Base-by-base conservation (phyloP, 35 echinoderm and acorn worm species). In the Anneissia japonica region DNA sequence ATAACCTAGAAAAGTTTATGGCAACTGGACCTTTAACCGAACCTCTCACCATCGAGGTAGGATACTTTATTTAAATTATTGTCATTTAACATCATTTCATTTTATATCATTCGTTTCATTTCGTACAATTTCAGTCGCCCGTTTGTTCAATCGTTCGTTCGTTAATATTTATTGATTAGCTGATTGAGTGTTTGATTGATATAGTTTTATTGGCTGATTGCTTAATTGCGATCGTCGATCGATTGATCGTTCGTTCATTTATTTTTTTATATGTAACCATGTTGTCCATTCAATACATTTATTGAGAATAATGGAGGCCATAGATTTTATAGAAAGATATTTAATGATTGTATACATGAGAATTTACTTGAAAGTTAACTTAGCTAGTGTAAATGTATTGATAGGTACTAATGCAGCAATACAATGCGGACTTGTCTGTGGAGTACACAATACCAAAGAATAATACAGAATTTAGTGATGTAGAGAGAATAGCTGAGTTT, bases 401-500 rank as follows among this genome's bases (percentile, higher is more conserved):
- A 33, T 78, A 35, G 32, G 76, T 35, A 16, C 36, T 78, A 13
- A 35, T 35, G 76, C 32, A 35, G 12, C 32, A 78, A 26, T 32
- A 90, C 23, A 90, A 86, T 72, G 83, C 92, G 35, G 92, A 88
- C 30, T 74, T 94, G 32, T 34, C 80, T 19, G 92, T 89, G 55
- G 81, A 93, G 31, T 97, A 97, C 85, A 92, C 91, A 36, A 74
- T 97, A 17, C 91, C 94, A 9, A 97, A 93, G 75, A 78, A 80
- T 1, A 43, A 31, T 0, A 93, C 90, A 43, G 73, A 88, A 46
- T n/a, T n/a, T n/a, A n/a, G n/a, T n/a, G 90, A 77, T 23, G 37
- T 80, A 34, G 38, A 75, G 0, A 39, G 34, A 74, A 84, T 77
- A 26, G 75, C 79, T 7, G 36, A 55, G 34, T 97, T 97, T 40